phyloP scores from a whole-genome alignment of 2,888 invertebrate genomes.

The Hoplodrina blanda region DNA sequence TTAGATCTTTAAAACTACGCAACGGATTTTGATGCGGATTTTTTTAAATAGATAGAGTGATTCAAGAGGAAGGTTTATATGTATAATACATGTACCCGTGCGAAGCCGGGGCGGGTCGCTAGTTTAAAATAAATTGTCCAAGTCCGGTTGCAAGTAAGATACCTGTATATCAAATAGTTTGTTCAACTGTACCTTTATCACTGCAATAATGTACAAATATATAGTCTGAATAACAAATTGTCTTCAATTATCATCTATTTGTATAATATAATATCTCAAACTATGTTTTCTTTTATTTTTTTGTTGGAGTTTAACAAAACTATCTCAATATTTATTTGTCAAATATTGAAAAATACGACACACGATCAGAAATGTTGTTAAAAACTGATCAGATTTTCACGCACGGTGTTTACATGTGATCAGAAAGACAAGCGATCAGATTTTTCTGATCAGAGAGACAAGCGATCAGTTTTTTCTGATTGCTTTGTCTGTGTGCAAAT shows the following conservation, averaged over 20 bases:
- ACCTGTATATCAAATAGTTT: no score
- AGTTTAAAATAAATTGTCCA: no score
- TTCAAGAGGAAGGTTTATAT: no score
- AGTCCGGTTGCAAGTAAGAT: no score
- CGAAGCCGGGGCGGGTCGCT: no score
- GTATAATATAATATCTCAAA: constrained; percentile 48
- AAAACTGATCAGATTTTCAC: constrained; percentile 20
- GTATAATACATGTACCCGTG: no score
- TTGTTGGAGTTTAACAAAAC: constrained; percentile 23
- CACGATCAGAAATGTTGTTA: constrained; percentile 8
- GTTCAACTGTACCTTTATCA: no score
- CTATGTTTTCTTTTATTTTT: constrained; percentile 37
- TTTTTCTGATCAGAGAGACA: constrained; percentile 13
- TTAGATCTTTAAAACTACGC: no score
- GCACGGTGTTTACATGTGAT: constrained; percentile 20
- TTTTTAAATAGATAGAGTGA: no score
- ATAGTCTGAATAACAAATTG: not conserved
- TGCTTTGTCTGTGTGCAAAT: constrained; percentile 18
- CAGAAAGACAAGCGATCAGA: constrained; percentile 11
- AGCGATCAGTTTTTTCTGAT: constrained; percentile 13
- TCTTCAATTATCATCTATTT: constrained; percentile 31
- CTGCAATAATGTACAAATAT: constrained; percentile 7
- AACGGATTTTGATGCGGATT: no score
- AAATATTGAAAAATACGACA: constrained; percentile 21
- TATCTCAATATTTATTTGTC: constrained; percentile 29